These are phyloP conservation scores for Lepidostoma basale DNA, from an alignment of 1,140 invertebrate genomes.

Conservation along the genomic window DNA sequence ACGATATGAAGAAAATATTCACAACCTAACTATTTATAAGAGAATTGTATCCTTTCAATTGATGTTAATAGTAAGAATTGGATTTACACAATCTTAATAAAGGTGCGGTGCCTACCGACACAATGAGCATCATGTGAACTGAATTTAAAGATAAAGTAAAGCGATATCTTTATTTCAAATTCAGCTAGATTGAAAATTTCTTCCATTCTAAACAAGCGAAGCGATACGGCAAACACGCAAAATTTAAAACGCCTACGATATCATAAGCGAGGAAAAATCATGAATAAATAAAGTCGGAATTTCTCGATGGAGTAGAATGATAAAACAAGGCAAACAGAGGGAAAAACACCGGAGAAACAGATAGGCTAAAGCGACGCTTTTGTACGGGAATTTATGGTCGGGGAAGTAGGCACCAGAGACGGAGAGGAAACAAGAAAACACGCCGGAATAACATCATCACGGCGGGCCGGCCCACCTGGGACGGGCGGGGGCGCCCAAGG, in stretches of 20 bases:
- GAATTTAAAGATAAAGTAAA: too few species aligned
- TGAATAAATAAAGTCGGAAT: constrained; percentile 33
- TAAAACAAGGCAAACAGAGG: constrained; percentile 23
- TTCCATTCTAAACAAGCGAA: not conserved
- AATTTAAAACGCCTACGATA: constrained; percentile 18
- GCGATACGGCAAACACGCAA: constrained; percentile 1
- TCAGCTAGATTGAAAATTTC: not conserved
- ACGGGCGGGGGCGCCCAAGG: not conserved
- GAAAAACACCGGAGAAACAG: constrained; percentile 38
- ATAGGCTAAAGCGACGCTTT: constrained; percentile 41
- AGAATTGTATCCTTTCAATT: too few species aligned
- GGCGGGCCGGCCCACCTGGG: constrained; percentile 38
- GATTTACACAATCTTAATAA: too few species aligned
- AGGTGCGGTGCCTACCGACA: too few species aligned
- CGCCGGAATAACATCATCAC: constrained; percentile 45
- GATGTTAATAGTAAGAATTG: too few species aligned
- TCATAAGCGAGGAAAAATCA: constrained; percentile 24
- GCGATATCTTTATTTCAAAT: too few species aligned
- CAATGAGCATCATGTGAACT: too few species aligned
- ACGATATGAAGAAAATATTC: too few species aligned
- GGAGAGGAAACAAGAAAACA: constrained; percentile 31
- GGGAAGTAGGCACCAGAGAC: constrained; percentile 26
- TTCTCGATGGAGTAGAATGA: constrained; percentile 29
- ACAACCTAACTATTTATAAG: too few species aligned
- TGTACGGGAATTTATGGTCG: constrained; percentile 42